Evolutionary conservation across 35 echinoderm and acorn worm species (phyloP), one percentile per base, ranked within the genome.

Genomic region (Lytechinus pictus): DNA sequence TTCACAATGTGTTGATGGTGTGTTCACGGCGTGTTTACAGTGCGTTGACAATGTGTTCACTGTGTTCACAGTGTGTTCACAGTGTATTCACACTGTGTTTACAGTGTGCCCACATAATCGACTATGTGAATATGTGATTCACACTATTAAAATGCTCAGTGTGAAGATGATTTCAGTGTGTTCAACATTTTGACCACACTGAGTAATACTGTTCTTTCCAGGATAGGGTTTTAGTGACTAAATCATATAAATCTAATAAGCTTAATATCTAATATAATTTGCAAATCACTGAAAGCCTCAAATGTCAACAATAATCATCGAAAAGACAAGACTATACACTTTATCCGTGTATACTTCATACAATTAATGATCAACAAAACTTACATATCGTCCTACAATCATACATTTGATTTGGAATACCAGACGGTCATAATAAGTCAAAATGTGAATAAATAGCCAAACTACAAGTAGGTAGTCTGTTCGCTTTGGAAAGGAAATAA

Each of bases 271-370:
- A 58, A 58, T 58, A 58, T 58, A 10, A 79, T n/a, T 79, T 79
- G 66, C 66, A 79, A 79, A 79, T 79, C 66, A 79, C n/a, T n/a
- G n/a, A n/a, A 79, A 79, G 66, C 66, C 66, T 79, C 66, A 79
- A 79, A 6, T 24, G 66, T 79, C 66, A 16, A 24, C 16, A 7
- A 24, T 44, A 44, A 44, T 16, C 6, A 79, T 79, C n/a, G 66
- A 16, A 79, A 79, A 79, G 19, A 79, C 66, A 79, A 19, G 66
- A n/a, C 19, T 79, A 7, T 16, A 24, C 3, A 66, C 24, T 13
- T 0, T 19, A 8, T 79, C 3, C 14, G 4, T 79, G 66, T 6
- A 16, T 8, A 79, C 19, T 24, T 19, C 16, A 79, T n/a, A n/a
- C 0, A 44, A 44, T 44, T n/a, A 79, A n/a, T 79, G 7, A n/a